Base-by-base conservation (phyloP, 2,888 invertebrate species). In the Nomada fabriciana region DNA sequence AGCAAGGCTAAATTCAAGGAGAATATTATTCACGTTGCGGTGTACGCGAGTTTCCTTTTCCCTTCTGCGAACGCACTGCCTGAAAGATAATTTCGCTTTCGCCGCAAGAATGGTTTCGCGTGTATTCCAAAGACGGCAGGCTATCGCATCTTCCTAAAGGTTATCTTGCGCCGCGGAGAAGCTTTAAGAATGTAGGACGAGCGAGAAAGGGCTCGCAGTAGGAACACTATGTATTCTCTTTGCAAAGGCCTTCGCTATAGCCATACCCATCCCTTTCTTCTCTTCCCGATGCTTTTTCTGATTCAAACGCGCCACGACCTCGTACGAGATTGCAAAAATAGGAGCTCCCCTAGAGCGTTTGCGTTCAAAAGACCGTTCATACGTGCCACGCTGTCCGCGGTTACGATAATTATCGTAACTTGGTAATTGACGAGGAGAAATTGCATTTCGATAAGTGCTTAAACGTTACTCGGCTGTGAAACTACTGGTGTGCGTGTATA, bases 121-220 rank as follows among this genome's bases (percentile, higher is more conserved):
- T 36, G 36, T 36, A 36, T 36, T 36, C 36, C 36, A 36, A 36
- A 36, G 36, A 36, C 36, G 36, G 36, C 36, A 36, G 36, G 36
- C 36, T 36, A 36, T 36, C 36, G 36, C 36, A 36, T 36, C 36
- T 36, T 68, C 55, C 67, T 53, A 15, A 23, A 23, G 73, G 76
- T 82, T 60, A 73, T 63, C 59, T 71, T 60, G 60, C 53, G 70
- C 61, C 67, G 55, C 15, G 29, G 55, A 53, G 52, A 11, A 63
- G 70, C 76, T 79, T 71, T 74, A 60, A 70, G 80, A 84, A 84
- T 77, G 73, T 72, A 57, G 80, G 73, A 79, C 84, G 74, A 73
- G 42, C 70, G 63, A 57, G 71, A 76, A 75, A 71, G 61, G 57
- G 23, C 77, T 79, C 61, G 78, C 73, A 63, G 76, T 76, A 80